These are phyloP conservation scores for Nasonovia ribisnigri DNA, from an alignment of 2,888 invertebrate species.

Conservation along the genomic window DNA sequence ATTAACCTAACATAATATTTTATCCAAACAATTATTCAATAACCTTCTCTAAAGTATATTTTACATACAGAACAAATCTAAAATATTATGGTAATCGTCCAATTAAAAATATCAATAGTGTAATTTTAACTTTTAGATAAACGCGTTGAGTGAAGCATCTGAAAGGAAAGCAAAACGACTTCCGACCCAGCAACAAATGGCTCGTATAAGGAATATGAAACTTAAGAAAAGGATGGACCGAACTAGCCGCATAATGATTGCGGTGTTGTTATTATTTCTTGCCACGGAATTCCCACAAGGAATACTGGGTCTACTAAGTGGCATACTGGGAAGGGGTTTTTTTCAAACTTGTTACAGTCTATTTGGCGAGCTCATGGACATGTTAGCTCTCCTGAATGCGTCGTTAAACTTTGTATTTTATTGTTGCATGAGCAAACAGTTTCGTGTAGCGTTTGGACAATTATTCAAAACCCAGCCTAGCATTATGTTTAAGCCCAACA, in stretches of 20 bases:
- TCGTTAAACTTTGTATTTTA: slow-evolving; percentile 94
- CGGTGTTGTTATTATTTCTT: slow-evolving; percentile 86
- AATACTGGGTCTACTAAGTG: slow-evolving; percentile 75
- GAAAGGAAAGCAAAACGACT: slow-evolving; percentile 76
- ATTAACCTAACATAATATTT: neutral
- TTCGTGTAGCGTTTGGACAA: slow-evolving; percentile 83
- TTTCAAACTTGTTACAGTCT: slow-evolving; percentile 84
- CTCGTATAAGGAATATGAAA: slow-evolving; percentile 53
- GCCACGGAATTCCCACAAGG: slow-evolving; percentile 90
- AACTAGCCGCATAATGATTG: slow-evolving; percentile 90
- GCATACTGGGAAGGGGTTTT: slow-evolving; percentile 79
- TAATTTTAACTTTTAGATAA: slow-evolving; percentile 75
- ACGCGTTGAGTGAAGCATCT: slow-evolving; percentile 82
- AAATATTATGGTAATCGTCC: neutral
- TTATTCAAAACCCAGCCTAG: slow-evolving; percentile 72
- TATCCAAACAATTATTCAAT: neutral
- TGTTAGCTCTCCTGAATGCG: slow-evolving; percentile 89
- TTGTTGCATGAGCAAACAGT: slow-evolving; percentile 94
- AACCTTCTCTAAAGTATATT: neutral
- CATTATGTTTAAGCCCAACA: slow-evolving; percentile 37
- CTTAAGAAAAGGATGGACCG: slow-evolving; percentile 84
- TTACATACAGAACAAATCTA: neutral
- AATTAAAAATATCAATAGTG: neutral
- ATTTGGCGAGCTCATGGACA: slow-evolving; percentile 90
- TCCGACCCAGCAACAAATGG: slow-evolving; percentile 55